phyloP scores from a whole-genome alignment of 2,888 invertebrate genomes.

The Cerceris ruficornis region DNA sequence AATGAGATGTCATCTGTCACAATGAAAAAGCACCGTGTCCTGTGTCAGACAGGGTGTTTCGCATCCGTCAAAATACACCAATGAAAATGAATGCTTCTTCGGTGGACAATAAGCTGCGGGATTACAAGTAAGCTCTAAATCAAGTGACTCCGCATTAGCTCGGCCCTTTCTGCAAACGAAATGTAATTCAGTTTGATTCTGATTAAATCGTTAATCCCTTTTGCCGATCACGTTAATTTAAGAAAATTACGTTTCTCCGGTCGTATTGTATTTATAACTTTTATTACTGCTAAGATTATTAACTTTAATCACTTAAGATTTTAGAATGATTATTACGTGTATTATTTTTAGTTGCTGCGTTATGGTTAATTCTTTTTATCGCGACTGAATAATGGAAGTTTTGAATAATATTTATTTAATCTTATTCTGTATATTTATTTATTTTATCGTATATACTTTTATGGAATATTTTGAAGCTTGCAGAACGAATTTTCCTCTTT shows the following conservation, averaged over 20 bases:
- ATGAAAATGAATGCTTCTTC: conserved; percentile 53
- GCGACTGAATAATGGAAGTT: not conserved
- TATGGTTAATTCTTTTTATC: too few relatives aligned
- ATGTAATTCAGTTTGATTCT: too few relatives aligned
- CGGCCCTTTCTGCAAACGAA: not conserved
- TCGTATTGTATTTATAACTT: too few relatives aligned
- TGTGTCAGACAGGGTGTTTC: conserved; percentile 48
- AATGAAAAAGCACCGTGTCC: conserved; percentile 54
- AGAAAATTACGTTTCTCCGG: too few relatives aligned
- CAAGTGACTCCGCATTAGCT: not conserved
- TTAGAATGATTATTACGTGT: too few relatives aligned
- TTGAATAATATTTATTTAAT: not conserved
- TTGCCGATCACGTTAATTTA: too few relatives aligned
- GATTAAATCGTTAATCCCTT: too few relatives aligned
- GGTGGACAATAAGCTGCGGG: conserved; percentile 31
- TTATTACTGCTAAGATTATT: too few relatives aligned
- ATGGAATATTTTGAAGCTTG: too few relatives aligned
- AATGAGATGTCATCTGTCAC: conserved; percentile 62
- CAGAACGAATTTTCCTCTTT: too few relatives aligned
- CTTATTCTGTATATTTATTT: not conserved
- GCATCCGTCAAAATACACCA: conserved; percentile 55
- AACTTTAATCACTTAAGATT: too few relatives aligned
- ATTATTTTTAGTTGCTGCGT: too few relatives aligned
- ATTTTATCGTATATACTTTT: not conserved
- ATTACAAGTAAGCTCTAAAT: conserved; percentile 8